A percentile compares a stretch with the other conserved stretches of the same genome.
Evolutionary conservation across 1,140 invertebrate species (phyloP).

Genomic region (Bombus affinis): DNA sequence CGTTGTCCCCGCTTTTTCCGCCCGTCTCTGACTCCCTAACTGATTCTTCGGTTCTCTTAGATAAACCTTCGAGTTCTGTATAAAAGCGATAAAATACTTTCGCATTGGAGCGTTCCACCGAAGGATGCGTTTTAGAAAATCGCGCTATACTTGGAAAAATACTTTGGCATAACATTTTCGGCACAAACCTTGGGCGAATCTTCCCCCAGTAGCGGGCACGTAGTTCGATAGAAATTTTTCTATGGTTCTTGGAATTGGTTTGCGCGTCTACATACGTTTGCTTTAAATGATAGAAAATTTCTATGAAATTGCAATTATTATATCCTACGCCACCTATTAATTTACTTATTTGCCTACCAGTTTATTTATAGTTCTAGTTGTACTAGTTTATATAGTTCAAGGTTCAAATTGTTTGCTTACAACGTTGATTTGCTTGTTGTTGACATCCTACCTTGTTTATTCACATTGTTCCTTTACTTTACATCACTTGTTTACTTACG

Average conservation of each 20-base stretch:
- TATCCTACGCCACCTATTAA: neutral
- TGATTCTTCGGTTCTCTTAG: constrained; percentile 1
- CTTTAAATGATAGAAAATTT: neutral
- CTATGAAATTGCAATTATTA: neutral
- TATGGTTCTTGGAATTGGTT: neutral
- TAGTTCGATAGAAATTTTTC: neutral
- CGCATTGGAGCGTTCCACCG: neutral
- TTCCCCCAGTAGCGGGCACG: too few species aligned
- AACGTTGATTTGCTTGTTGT: neutral
- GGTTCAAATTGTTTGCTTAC: neutral
- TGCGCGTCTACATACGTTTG: neutral
- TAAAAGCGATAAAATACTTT: neutral
- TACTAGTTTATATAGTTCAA: neutral
- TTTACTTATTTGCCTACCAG: neutral
- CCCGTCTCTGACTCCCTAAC: neutral
- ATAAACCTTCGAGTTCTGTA: neutral
- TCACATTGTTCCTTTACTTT: too few species aligned
- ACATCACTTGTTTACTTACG: neutral
- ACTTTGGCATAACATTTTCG: too few species aligned
- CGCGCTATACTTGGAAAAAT: too few species aligned
- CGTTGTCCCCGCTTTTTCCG: neutral
- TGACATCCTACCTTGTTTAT: too few species aligned
- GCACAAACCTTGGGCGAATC: too few species aligned
- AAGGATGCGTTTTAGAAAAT: neutral
- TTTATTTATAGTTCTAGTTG: neutral